These are phyloP conservation scores for Rhizoglyphus robini DNA, from an alignment of 1,140 invertebrate genomes.

Conservation along the genomic window DNA sequence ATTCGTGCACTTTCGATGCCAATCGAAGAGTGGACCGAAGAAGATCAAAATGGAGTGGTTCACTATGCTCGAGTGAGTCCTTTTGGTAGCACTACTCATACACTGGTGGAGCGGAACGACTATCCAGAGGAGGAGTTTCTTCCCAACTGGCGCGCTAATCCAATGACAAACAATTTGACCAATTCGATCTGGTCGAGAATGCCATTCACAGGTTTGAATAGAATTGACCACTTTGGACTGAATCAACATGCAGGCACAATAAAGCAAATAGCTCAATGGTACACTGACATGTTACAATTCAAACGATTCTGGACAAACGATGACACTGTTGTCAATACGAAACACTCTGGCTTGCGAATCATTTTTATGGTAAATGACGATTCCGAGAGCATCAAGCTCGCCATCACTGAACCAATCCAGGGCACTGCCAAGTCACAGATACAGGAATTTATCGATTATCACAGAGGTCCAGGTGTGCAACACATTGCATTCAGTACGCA, in stretches of 20 bases:
- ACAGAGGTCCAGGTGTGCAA: conserved; percentile 94
- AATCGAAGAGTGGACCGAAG: conserved; percentile 15
- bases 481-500: conserved; percentile 90
- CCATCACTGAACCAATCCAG: conserved; percentile 89
- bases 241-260: conserved; percentile 86
- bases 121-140: conserved; percentile 71
- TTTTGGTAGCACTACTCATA: conserved; percentile 95
- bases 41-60: conserved; percentile 36
- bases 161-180: conserved; percentile 23
- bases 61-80: conserved; percentile 75
- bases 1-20: background rate
- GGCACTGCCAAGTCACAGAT: conserved; percentile 94
- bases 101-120: conserved; percentile 70
- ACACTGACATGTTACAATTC: conserved; percentile 65
- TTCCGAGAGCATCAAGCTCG: conserved; percentile 95
- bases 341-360: conserved; percentile 85
- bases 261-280: conserved; percentile 72
- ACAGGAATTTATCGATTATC: conserved; percentile 95
- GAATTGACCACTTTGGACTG: conserved; percentile 91
- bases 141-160: conserved; percentile 57
- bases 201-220: conserved; percentile 47
- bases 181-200: conserved; percentile 4
- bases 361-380: conserved; percentile 86
- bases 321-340: conserved; percentile 85
- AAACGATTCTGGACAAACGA: conserved; percentile 99